phyloP scores from a whole-genome alignment of 2,797 vertebrate species.

The Tolypeutes matacus region DNA sequence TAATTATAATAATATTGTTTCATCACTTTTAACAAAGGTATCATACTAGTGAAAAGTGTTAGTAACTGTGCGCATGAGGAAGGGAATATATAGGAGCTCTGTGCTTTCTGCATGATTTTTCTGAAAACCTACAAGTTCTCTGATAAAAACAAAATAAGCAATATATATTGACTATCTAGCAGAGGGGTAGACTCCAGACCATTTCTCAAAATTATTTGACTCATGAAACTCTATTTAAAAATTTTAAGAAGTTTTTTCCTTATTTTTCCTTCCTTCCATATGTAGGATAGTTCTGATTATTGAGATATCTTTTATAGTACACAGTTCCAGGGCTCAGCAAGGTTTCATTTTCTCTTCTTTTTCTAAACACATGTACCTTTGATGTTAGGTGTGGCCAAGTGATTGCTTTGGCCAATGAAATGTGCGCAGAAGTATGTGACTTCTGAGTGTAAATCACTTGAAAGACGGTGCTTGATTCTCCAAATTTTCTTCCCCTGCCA shows the following conservation, averaged over 20 bases:
- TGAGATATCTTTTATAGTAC: not conserved
- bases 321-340: not conserved
- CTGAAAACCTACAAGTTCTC: too few species aligned
- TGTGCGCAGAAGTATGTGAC: not conserved
- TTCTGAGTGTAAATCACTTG: not conserved
- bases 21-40: too few species aligned
- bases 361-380: not conserved
- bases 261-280: not conserved
- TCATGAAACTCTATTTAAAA: not conserved
- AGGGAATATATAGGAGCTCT: too few species aligned
- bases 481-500: not conserved
- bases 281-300: accelerated
- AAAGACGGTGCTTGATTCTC: not conserved
- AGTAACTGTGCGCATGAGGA: too few species aligned
- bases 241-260: not conserved
- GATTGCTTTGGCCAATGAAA: not conserved
- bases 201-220: not conserved
- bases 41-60: too few species aligned
- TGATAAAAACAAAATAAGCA: not conserved
- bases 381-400: not conserved
- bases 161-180: not conserved
- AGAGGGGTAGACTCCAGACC: not conserved
- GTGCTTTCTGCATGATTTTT: too few species aligned
- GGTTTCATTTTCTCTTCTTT: not conserved
- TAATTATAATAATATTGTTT: too few species aligned